Percentiles rank a stretch among this genome's conserved stretches.
These are phyloP conservation scores for Nemapogon koenigi DNA, from an alignment of 2,888 invertebrate genomes.

Conservation along the genomic window DNA sequence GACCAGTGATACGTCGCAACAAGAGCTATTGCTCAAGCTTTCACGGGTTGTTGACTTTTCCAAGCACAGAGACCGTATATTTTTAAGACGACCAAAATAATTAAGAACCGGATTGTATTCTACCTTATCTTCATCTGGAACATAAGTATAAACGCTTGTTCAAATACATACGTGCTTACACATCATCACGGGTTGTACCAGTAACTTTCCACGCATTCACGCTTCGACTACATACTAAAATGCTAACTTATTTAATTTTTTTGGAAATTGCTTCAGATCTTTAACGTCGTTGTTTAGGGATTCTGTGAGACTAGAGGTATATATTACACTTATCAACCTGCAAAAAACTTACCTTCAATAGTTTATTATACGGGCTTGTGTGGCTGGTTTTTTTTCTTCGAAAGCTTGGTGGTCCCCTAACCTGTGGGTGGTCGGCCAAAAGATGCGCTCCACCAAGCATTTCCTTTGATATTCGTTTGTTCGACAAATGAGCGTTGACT, in stretches of 20 bases:
- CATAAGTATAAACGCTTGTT: too few species aligned
- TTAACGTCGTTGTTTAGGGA: too few species aligned
- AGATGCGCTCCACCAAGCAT: conserved; percentile 17
- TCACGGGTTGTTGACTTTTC: conserved; percentile 53
- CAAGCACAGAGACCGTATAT: conserved; percentile 18
- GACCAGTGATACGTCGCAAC: conserved; percentile 44
- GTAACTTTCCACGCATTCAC: too few species aligned
- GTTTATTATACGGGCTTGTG: conserved; percentile 8
- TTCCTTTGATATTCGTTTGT: conserved; percentile 12
- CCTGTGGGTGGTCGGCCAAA: conserved; percentile 39
- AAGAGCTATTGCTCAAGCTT: conserved; percentile 49
- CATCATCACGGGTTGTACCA: too few species aligned
- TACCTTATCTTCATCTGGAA: conserved; percentile 14
- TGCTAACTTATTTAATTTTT: too few species aligned
- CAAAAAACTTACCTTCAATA: too few species aligned
- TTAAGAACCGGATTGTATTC: conserved; percentile 9
- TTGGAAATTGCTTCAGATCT: too few species aligned
- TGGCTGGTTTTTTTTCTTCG: conserved; percentile 24
- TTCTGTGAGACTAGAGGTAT: too few species aligned
- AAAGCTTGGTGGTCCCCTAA: conserved; percentile 27
- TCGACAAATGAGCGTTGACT: conserved; percentile 6
- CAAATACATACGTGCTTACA: too few species aligned
- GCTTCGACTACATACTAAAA: too few species aligned
- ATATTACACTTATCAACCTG: too few species aligned
- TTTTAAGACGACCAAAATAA: conserved; percentile 12